phyloP scores from a whole-genome alignment of 92 coral and sea anemone species.

The Metridium senile region DNA sequence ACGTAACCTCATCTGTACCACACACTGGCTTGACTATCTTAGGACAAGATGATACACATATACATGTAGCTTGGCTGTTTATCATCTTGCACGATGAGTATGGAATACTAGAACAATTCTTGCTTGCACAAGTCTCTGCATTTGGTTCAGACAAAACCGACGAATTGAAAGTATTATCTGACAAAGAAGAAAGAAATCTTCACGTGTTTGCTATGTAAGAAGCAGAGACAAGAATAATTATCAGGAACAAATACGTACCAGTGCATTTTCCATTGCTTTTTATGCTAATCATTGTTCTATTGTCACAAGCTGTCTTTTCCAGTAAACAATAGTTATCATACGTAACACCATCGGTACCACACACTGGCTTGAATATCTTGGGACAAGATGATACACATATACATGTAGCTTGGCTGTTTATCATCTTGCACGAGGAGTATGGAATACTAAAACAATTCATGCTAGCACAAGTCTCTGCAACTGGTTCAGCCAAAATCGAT shows the following conservation, averaged over 20 bases:
- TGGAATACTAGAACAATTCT: constrained; percentile 4
- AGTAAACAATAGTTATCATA: constrained; percentile 15
- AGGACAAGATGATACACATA: constrained; percentile 1
- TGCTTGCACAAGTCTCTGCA: not conserved
- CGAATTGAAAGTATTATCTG: too few relatives aligned
- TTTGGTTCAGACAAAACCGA: not conserved
- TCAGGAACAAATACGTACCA: not conserved
- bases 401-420: not conserved
- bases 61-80: not conserved
- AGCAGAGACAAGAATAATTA: too few relatives aligned
- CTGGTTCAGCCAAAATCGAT: not conserved
- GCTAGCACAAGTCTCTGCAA: not conserved
- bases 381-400: not conserved
- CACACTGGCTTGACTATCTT: constrained; percentile 13
- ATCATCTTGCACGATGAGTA: not conserved
- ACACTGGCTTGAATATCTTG: constrained; percentile 3
- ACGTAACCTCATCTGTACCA: constrained; percentile 13
- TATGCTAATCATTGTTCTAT: not conserved
- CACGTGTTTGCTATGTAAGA: too few relatives aligned
- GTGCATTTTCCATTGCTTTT: not conserved
- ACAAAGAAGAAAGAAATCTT: too few relatives aligned
- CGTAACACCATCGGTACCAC: constrained; percentile 18
- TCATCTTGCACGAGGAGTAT: not conserved
- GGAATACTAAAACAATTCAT: constrained; percentile 1
- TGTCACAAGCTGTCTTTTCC: constrained; percentile 6